Evolutionary conservation across 92 coral and sea anemone genomes (phyloP), one percentile per base, ranked within the genome.

Genomic region (Epizoanthus fatuus): DNA sequence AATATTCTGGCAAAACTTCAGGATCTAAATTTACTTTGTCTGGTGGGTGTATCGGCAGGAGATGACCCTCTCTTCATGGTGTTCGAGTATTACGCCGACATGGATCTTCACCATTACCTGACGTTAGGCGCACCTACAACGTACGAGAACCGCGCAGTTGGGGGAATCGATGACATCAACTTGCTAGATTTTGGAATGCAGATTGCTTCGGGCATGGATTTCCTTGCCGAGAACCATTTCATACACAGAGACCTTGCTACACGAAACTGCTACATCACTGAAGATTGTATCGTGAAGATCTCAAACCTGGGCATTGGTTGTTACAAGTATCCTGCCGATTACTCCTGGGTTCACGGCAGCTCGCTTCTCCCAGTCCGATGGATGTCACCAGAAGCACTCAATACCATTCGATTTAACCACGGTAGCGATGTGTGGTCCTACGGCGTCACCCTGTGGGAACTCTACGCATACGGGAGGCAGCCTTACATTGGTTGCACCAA

Each of bases 381-480:
- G 99, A 97, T 97, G 99, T 85, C 99, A 78, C 99, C 98, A 81
- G 99, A 97, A 90, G 93, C 94, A 17, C 96, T 97, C n/a, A 95
- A 97, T 70, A 80, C 98, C 9, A 80, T 97, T 75, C 89, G 87
- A 56, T 95, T 88, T 45, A 89, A 88, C 11, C 92, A 91, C 38
- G 88, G 75, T 58, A 91, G 96, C 57, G 99, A 97, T 63, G 89
- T 97, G 20, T 97, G 99, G 99, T 93, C 99, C 3, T 97, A 89
- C 69, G 99, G 99, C 20, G 91, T 97, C 38, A 79, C 93, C 58
- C 72, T 97, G 14, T 97, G 99, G 99, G 99, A 97, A 90, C 87
- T 97, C 9, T 97, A 95, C 53, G 81, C 96, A 75, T 89, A 75
- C 60, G 98, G 99, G 1, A 66, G 92, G 64, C 91, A 90, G 69